Base-by-base conservation (phyloP, 2,888 invertebrate species). In the Cataglyphis albicans region DNA sequence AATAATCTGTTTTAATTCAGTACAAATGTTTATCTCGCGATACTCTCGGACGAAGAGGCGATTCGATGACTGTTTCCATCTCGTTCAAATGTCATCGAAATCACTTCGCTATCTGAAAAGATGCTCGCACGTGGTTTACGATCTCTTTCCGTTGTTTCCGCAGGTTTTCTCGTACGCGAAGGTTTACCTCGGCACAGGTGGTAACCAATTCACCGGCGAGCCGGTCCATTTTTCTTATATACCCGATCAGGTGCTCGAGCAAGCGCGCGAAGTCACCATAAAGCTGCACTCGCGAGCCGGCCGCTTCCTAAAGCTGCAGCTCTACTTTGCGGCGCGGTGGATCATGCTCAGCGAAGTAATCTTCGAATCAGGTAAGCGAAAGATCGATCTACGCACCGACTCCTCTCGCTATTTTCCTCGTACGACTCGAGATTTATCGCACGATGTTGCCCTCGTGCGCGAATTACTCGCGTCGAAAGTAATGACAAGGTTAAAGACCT, bases 291-390 rank as follows among this genome's bases (percentile, higher is more conserved):
- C 97, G 92, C 96, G 97, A 83, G 96, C 98, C 78, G 98, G 97
- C 82, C 96, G 96, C 88, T 97, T 96, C 95, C 95, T 98, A 89
- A 97, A 97, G 95, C 95, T 97, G 92, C 96, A 97, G 93, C 96
- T 98, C 76, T 97, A 97, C 94, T 98, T 98, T 94, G 97, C 97
- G 81, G 96, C 97, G 63, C 96, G 96, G 91, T 98, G 98, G 98
- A 97, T 98, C 93, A 96, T 98, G 96, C 95, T 98, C 92, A 98
- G 98, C 94, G 98, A 98, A 95, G 96, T 98, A 87, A 96, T 97
- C 91, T 98, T 98, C 94, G 96, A 96, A 92, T 98, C 98, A 91
- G 97, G 98, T 98, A 95, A 95, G 95, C 73, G 25, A 81, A 78
- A 75, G 83, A 82, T 81, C 70, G 48, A 68, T 74, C 25, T 35